Base-by-base conservation (phyloP, 1,140 invertebrate species). In the Halesus radiatus region DNA sequence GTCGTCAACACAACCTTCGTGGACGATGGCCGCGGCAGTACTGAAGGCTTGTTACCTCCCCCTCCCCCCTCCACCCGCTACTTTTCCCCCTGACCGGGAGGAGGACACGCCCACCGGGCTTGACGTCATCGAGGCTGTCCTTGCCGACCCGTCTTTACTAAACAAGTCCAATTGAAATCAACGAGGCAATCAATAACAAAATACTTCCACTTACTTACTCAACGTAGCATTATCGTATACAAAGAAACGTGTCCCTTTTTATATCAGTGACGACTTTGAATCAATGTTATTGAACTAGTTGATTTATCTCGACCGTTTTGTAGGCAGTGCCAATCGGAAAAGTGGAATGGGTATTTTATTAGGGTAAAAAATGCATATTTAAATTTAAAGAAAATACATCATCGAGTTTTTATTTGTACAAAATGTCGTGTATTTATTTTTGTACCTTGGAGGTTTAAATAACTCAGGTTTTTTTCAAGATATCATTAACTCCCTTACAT, bases 101-200 rank as follows among this genome's bases (percentile, higher is more conserved):
- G 52, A 74, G 32, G 58, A 20, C 74, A 60, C 74, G 74, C 74
- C 74, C 32, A 60, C 74, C 56, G 58, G 22, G 72, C 29, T 18
- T 37, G 56, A 76, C 74, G 74, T 76, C 74, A 76, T 45, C 32
- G 54, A 60, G 74, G 70, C 70, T 74, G 52, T 54, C 50, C 70
- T 74, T 26, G 22, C 29, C 4, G 50, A 23, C n/a, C 68, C 15
- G 45, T 50, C 68, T 20, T 20, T 18, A 23, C 18, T 7, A 18
- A n/a, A 45, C 45, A n/a, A 66, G 60, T 23, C 15, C 20, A 26
- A 10, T 16, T 64, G 20, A 26, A 16, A 26, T 10, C 8, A 20
- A 18, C 56, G 56, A 23, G 62, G 22, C 62, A n/a, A 7, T 22
- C 26, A 56, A 22, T 22, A n/a, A 26, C 62, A 29, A 26, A 26